Conservation (phyloP, 2,888 invertebrate species). For the Nipponacmea schrenckii region DNA sequence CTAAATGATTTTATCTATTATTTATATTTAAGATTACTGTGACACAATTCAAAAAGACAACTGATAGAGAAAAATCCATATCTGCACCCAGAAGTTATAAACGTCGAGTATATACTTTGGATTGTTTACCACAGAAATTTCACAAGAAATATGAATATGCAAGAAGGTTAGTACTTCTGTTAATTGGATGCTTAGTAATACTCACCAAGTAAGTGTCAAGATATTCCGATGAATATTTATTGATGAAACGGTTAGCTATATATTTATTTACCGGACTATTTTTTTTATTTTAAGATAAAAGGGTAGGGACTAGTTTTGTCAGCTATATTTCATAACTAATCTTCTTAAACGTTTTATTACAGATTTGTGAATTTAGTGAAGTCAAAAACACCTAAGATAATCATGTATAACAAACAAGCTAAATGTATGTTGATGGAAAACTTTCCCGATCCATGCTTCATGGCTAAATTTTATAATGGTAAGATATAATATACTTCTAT, state of each 20-base stretch:
- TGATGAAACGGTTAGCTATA: too few species aligned
- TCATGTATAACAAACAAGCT: neutral
- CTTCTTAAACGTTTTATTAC: neutral
- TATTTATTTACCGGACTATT: too few species aligned
- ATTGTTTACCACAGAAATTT: neutral
- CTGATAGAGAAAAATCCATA: too few species aligned
- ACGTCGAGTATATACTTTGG: neutral
- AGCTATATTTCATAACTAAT: too few species aligned
- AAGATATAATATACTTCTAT: neutral
- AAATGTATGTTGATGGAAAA: constrained; percentile 2
- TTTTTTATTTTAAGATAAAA: too few species aligned
- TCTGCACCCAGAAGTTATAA: too few species aligned
- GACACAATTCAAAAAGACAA: too few species aligned
- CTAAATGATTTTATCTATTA: too few species aligned
- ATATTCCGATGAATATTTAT: too few species aligned
- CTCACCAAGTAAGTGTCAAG: neutral
- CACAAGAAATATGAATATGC: constrained; percentile 1
- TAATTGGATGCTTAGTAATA: neutral
- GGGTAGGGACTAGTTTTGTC: too few species aligned
- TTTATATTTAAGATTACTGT: too few species aligned
- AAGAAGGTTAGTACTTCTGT: neutral
- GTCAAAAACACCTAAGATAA: neutral
- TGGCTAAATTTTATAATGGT: constrained; percentile 5
- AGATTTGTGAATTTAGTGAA: constrained; percentile 2
- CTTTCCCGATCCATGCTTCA: neutral